Base-by-base conservation (phyloP, 2,797 vertebrate species). In the Choloepus didactylus region DNA sequence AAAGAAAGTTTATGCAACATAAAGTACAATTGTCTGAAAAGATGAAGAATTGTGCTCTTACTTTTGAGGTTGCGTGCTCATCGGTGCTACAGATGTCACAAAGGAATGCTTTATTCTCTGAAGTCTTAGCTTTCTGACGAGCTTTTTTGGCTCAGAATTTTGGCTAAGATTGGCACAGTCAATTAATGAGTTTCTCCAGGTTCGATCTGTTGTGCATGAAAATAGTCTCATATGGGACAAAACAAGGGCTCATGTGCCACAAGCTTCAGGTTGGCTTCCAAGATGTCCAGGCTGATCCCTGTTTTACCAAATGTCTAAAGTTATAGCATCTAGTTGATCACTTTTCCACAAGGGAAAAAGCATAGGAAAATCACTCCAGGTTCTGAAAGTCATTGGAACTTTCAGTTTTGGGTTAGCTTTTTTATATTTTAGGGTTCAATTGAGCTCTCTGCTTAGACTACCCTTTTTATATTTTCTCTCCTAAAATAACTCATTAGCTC, bases 21-120 rank as follows among this genome's bases (percentile, higher is more conserved):
- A 95, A 93, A 97, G 95, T 92, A 96, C 79, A 93, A 82, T 95
- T 92, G 69, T 93, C 60, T 95, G 67, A 94, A 95, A 88, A 70
- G 93, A 77, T 44, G 27, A 90, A 59, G 73, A 35, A 75, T 23
- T 10, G 3, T 70, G 72, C 73, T 92, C 80, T 91, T 49, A 67
- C 46, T 94, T 69, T 16, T 14, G 59, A 8, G 10, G 49, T 64
- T 59, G 18, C 54, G 27, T 70, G 46, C 29, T 90, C 56, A 21
- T 23, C 44, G 67, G 38, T 85, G 19, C 66, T 54, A 8, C 29
- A 51, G 41, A 66, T 31, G 25, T 44, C 25, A 29, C 16, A 12
- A 86, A 94, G 66, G 67, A 56, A 76, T 83, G 15, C 7, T 94
- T 82, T 84, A 35, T 80, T 91, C 35, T 60, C 66, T 44, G 25